Evolutionary conservation across 2,113 vertebrate genomes (phyloP).

Genomic region (Callospermophilus lateralis): DNA sequence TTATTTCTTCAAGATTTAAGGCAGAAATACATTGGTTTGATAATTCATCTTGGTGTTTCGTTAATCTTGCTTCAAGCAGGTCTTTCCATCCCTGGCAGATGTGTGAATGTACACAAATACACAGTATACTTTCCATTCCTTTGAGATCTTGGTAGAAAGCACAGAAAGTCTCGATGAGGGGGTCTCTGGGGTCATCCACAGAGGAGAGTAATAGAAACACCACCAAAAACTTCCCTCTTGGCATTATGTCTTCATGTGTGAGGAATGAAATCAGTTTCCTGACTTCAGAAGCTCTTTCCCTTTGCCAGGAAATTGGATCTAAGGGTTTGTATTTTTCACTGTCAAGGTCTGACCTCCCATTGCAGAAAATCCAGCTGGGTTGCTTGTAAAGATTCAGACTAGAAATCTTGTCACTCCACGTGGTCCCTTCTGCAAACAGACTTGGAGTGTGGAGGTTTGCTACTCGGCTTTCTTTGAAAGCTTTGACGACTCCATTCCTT

Average conservation of each 20-base stretch:
- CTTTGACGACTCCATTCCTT: conserved; percentile 83
- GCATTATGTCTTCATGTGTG: conserved; percentile 89
- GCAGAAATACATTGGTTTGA: conserved; percentile 88
- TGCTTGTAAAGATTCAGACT: conserved; percentile 89
- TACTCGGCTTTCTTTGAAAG: conserved; percentile 84
- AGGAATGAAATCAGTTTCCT: conserved; percentile 91
- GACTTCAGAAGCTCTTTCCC: conserved; percentile 88
- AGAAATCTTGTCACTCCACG: conserved; percentile 85
- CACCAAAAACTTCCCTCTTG: conserved; percentile 89
- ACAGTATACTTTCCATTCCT: conserved; percentile 89
- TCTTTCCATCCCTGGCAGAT: conserved; percentile 88
- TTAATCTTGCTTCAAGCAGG: conserved; percentile 83
- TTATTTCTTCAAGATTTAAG: conserved; percentile 90
- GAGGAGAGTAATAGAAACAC: conserved; percentile 91
- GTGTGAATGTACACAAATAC: conserved; percentile 87
- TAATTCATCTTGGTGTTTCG: conserved; percentile 80
- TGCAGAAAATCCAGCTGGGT: conserved; percentile 94
- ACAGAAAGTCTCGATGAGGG: conserved; percentile 90
- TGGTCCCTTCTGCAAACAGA: conserved; percentile 85
- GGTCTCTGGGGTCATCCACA: conserved; percentile 88
- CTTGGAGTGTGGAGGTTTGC: conserved; percentile 86
- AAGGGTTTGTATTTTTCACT: conserved; percentile 80
- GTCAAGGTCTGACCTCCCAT: conserved; percentile 88
- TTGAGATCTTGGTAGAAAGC: conserved; percentile 90
- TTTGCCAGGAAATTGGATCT: conserved; percentile 83